Conservation (phyloP, 2,797 vertebrate genomes). For the Sibirionetta formosa region DNA sequence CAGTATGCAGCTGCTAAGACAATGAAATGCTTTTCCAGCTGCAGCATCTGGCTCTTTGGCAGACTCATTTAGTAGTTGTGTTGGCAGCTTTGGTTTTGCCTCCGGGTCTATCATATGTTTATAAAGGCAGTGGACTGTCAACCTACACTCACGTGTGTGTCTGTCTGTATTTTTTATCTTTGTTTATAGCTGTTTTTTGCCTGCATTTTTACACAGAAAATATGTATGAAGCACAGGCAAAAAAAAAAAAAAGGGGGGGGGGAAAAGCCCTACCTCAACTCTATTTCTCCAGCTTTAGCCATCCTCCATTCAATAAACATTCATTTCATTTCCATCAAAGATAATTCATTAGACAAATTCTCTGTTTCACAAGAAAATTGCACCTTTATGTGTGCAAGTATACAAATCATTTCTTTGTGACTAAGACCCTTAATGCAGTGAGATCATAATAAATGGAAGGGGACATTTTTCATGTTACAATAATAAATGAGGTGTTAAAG, state of each 20-base stretch:
- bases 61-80: constrained; percentile 50
- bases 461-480: constrained; percentile 66
- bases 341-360: constrained; percentile 13
- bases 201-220: constrained; percentile 7
- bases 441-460: constrained; percentile 55
- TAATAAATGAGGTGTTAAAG: constrained; percentile 72
- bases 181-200: background rate
- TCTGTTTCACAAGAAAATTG: constrained; percentile 29
- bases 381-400: background rate
- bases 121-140: constrained; percentile 61
- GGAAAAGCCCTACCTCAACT: background rate
- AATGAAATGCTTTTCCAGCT: constrained; percentile 51
- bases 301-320: background rate
- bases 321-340: background rate
- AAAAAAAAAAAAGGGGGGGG: background rate
- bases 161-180: background rate
- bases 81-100: constrained; percentile 62
- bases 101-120: constrained; percentile 69
- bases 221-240: background rate
- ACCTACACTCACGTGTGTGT: background rate
- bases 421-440: constrained; percentile 43
- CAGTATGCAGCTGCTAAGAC: constrained; percentile 48
- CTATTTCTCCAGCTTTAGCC: background rate
- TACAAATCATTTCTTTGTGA: constrained; percentile 60
- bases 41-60: constrained; percentile 65